A percentile compares a stretch with the other conserved stretches of the same genome.
Conservation (phyloP, 30 jellyfish, hydroid and myxozoan genomes). For the Hydractinia symbiolongicarpus region DNA sequence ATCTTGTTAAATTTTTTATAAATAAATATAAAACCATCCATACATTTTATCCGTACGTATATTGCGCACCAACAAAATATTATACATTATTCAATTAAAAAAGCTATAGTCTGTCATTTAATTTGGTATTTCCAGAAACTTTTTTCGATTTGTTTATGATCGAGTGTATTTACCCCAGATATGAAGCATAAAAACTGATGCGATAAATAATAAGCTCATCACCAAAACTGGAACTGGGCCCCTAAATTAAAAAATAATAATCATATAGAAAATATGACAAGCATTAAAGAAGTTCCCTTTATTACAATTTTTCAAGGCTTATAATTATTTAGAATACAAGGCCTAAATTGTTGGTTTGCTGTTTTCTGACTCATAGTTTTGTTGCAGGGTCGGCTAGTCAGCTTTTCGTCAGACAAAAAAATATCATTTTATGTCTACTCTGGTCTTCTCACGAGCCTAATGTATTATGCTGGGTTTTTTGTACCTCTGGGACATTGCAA, state of each 20-base stretch:
- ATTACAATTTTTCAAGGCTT: neutral
- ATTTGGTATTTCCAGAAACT: neutral
- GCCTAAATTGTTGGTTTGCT: neutral
- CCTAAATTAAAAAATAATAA: conserved; percentile 32
- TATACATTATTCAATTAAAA: neutral
- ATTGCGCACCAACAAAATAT: neutral
- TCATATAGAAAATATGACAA: neutral
- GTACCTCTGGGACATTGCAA: too few species aligned
- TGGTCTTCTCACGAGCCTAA: too few species aligned
- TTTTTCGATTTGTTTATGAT: conserved; percentile 34
- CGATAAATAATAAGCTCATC: conserved; percentile 91
- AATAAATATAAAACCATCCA: conserved; percentile 4
- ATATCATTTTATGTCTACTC: too few species aligned
- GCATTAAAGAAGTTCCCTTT: neutral
- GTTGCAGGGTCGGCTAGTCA: too few species aligned
- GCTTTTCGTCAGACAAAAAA: too few species aligned
- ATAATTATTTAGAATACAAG: neutral
- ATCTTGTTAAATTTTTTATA: neutral
- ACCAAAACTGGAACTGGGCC: conserved; percentile 99
- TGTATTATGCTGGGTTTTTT: too few species aligned
- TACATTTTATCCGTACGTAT: neutral
- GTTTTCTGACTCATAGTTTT: too few species aligned
- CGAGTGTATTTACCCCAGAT: conserved; percentile 99
- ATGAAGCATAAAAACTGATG: conserved; percentile 95
- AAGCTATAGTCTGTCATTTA: neutral